phyloP scores from a whole-genome alignment of 2,113 vertebrate species.

The Pseudorasbora parva region DNA sequence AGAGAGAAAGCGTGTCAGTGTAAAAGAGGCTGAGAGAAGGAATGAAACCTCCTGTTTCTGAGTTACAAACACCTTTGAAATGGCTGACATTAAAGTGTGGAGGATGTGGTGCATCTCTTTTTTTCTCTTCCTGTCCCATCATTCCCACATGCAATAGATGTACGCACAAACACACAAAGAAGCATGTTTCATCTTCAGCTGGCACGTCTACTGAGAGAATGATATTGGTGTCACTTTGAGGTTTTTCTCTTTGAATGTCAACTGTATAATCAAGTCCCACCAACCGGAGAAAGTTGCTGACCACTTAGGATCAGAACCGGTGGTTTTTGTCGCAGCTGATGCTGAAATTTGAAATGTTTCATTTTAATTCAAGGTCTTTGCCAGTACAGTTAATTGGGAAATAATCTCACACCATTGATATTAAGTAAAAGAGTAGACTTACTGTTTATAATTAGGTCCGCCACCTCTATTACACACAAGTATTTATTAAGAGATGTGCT shows the following conservation, averaged over 20 bases:
- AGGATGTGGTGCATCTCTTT: constrained; percentile 10
- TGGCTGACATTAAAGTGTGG: constrained; percentile 18
- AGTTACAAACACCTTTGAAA: constrained; percentile 33
- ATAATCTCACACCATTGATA: not conserved
- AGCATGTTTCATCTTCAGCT: constrained; percentile 28
- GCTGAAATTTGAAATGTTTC: not conserved
- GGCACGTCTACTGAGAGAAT: constrained; percentile 20
- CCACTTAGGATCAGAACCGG: not conserved
- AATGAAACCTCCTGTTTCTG: constrained; percentile 1
- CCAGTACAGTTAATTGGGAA: constrained; percentile 3
- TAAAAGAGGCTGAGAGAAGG: constrained; percentile 25
- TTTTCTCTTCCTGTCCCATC: not conserved
- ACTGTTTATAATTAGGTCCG: not conserved
- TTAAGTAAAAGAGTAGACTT: not conserved
- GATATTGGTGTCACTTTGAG: constrained; percentile 22
- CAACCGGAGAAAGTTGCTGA: not conserved
- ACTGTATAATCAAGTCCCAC: not conserved
- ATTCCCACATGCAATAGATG: constrained; percentile 6
- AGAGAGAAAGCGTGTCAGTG: constrained; percentile 2
- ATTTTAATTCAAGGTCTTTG: constrained; percentile 5
- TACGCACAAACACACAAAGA: not conserved
- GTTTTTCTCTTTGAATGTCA: constrained; percentile 25
- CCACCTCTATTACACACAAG: not conserved
- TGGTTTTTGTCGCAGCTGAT: not conserved
- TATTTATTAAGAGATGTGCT: not conserved